phyloP scores from a whole-genome alignment of 2,888 invertebrate species.

The Taphrorychus bicolor region DNA sequence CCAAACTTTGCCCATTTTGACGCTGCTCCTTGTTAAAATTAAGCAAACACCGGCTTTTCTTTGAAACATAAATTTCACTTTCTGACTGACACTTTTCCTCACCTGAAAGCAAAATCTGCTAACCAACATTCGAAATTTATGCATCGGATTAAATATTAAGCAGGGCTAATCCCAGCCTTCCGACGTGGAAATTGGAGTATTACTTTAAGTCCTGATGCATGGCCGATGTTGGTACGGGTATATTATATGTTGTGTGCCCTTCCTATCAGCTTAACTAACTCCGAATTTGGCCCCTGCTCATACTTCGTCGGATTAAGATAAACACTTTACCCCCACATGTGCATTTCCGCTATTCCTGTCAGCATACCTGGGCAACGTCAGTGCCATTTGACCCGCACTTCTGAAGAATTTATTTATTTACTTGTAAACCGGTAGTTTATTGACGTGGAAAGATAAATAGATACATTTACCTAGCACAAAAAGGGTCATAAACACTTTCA shows the following conservation, averaged over 20 bases:
- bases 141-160: not conserved
- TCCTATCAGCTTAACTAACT: not conserved
- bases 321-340: not conserved
- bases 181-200: slow-evolving; percentile 1
- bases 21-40: too few relatives aligned
- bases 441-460: too few relatives aligned
- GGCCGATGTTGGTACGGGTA: not conserved
- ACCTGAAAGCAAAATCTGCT: too few relatives aligned
- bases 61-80: too few relatives aligned
- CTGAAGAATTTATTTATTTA: too few relatives aligned
- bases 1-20: too few relatives aligned
- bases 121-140: not conserved
- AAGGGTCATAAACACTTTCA: not conserved
- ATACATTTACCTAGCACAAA: too few relatives aligned
- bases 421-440: too few relatives aligned
- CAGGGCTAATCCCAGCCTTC: not conserved
- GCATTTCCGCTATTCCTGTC: not conserved
- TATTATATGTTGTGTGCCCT: not conserved
- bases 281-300: not conserved
- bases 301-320: slow-evolving; percentile 4
- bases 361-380: too few relatives aligned
- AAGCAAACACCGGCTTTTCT: too few relatives aligned
- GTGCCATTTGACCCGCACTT: too few relatives aligned
- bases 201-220: not conserved
- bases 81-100: too few relatives aligned